Conservation (phyloP, 1,140 invertebrate species). For the Zaprionus capensis region DNA sequence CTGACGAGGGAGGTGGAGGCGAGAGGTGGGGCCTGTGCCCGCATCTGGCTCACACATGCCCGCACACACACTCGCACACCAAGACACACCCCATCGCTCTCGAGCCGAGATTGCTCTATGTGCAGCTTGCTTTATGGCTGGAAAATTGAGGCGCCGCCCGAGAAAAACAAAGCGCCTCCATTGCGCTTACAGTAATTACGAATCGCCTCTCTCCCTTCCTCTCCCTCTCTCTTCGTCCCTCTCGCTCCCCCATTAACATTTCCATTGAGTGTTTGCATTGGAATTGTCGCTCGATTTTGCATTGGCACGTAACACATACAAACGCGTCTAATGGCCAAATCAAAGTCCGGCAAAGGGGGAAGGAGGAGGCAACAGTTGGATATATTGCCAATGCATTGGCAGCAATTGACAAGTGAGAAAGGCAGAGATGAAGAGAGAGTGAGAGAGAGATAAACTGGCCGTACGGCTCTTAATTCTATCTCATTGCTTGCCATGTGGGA, state of each 20-base stretch:
- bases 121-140: conserved; percentile 34
- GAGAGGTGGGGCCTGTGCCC: conserved; percentile 15
- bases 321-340: conserved; percentile 45
- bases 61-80: conserved; percentile 1
- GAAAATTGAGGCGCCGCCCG: conserved; percentile 15
- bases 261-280: conserved; percentile 52
- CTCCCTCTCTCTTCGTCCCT: not conserved
- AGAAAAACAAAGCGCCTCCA: conserved; percentile 30
- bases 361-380: not conserved
- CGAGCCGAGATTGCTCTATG: conserved; percentile 37
- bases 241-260: not conserved
- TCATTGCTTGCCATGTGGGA: not conserved
- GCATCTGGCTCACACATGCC: conserved; percentile 32
- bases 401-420: conserved; percentile 40
- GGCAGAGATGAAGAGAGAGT: not conserved
- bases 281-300: conserved; percentile 52
- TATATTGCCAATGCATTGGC: conserved; percentile 43
- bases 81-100: not conserved
- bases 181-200: conserved; percentile 45
- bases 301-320: conserved; percentile 54
- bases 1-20: conserved; percentile 16
- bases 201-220: not conserved
- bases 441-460: not conserved
- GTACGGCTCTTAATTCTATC: not conserved
- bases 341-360: conserved; percentile 3